phyloP scores from a whole-genome alignment of 2,113 vertebrate species.

The Syngnathus typhle region DNA sequence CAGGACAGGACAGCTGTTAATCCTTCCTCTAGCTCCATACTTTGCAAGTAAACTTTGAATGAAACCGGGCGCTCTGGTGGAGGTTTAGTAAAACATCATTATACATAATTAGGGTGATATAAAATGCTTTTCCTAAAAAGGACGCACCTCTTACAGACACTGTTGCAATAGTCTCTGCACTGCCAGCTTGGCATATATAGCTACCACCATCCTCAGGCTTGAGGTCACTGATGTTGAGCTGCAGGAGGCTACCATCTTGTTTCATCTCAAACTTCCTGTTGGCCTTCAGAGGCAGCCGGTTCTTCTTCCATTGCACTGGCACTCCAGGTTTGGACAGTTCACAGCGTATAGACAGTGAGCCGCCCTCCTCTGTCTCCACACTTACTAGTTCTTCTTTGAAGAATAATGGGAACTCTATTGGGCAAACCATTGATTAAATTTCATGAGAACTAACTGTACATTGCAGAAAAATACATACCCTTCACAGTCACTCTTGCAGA shows the following conservation, averaged over 20 bases:
- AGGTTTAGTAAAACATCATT: neutral
- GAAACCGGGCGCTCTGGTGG: constrained; percentile 26
- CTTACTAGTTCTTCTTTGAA: constrained; percentile 51
- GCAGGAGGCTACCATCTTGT: constrained; percentile 53
- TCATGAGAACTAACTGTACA: neutral
- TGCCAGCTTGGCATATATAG: constrained; percentile 55
- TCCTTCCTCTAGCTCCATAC: constrained; percentile 51
- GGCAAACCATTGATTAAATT: neutral
- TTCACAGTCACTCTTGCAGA: constrained; percentile 30
- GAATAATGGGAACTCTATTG: constrained; percentile 55
- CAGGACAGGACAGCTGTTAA: constrained; percentile 49
- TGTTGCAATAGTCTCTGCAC: constrained; percentile 42
- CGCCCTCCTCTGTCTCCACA: constrained; percentile 45
- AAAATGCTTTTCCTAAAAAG: neutral
- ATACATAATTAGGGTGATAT: neutral
- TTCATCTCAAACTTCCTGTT: constrained; percentile 66
- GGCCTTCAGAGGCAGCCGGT: constrained; percentile 53
- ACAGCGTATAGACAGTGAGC: constrained; percentile 46
- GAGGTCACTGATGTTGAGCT: constrained; percentile 56
- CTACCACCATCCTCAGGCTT: constrained; percentile 52
- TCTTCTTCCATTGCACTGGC: constrained; percentile 61
- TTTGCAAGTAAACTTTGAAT: constrained; percentile 29
- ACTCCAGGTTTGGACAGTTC: constrained; percentile 61
- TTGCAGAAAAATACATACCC: constrained; percentile 17
- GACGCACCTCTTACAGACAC: constrained; percentile 72